Evolutionary conservation across 1,140 invertebrate genomes (phyloP).

Genomic region (Copidosoma floridanum): DNA sequence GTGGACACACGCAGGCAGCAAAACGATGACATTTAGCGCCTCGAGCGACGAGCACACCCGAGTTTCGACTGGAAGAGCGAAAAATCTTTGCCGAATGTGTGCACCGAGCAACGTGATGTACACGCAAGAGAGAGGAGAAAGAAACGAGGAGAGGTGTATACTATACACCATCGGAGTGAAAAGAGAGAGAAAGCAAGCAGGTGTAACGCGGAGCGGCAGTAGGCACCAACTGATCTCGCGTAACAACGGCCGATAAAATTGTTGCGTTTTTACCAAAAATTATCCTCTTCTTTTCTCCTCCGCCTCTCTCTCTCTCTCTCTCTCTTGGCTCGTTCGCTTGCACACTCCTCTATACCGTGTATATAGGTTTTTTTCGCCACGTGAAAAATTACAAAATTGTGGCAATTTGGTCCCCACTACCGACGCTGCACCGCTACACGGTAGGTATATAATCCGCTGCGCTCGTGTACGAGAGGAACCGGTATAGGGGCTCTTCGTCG

Average conservation of each 20-base stretch:
- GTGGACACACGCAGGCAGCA: no score
- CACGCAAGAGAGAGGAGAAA: conserved; percentile 15
- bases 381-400: conserved; percentile 54
- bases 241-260: conserved; percentile 55
- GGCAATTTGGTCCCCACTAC: conserved; percentile 51
- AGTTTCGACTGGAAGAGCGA: no score
- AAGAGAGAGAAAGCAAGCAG: conserved; percentile 28
- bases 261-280: conserved; percentile 56
- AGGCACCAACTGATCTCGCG: conserved; percentile 54
- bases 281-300: conserved; percentile 48
- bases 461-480: neutral
- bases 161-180: neutral
- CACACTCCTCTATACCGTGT: neutral
- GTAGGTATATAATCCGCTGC: no score
- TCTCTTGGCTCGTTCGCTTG: conserved; percentile 4
- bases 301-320: neutral
- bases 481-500: no score
- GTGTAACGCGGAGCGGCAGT: conserved; percentile 52
- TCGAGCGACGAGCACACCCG: no score
- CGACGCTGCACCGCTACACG: conserved; percentile 25
- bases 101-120: neutral
- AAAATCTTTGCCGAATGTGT: neutral
- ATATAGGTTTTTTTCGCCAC: conserved; percentile 28
- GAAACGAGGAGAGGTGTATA: conserved; percentile 9
- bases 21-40: no score